These are phyloP conservation scores for Macrosoma leucophasiata DNA, from an alignment of 2,888 invertebrate species.

Conservation along the genomic window DNA sequence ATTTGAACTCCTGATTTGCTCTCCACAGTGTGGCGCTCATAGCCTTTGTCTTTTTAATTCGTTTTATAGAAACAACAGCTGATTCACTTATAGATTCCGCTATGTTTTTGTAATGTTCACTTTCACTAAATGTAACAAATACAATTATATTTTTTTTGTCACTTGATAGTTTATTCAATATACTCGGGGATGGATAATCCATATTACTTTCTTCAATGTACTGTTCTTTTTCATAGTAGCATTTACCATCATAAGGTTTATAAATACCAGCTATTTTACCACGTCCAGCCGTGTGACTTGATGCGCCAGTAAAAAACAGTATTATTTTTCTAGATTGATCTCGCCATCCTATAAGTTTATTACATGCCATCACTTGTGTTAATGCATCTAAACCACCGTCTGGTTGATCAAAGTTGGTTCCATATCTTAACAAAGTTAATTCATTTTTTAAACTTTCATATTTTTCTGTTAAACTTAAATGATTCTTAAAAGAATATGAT, in stretches of 20 bases:
- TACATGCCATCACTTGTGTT: conserved; percentile 82
- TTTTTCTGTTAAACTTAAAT: conserved; percentile 78
- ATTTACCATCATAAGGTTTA: conserved; percentile 82
- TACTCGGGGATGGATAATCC: conserved; percentile 88
- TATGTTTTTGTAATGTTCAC: conserved; percentile 31
- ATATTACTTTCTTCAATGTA: conserved; percentile 75
- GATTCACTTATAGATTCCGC: conserved; percentile 35
- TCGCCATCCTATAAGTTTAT: conserved; percentile 85
- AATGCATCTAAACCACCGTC: conserved; percentile 93
- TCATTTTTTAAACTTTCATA: conserved; percentile 52
- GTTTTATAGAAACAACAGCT: conserved; percentile 17
- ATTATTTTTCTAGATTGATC: conserved; percentile 83
- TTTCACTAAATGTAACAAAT: conserved; percentile 30
- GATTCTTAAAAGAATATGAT: conserved; percentile 85
- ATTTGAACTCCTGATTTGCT: no score
- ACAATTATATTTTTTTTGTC: conserved; percentile 39
- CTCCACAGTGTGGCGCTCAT: conserved; percentile 6
- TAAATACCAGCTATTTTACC: conserved; percentile 79
- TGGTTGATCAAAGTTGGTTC: conserved; percentile 78
- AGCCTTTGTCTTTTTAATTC: no score
- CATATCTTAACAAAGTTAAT: conserved; percentile 54
- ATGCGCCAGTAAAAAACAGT: conserved; percentile 85
- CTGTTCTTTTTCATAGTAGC: conserved; percentile 72
- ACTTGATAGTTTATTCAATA: conserved; percentile 68
- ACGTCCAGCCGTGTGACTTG: conserved; percentile 87